phyloP scores from a whole-genome alignment of 2,797 vertebrate species.

The Chelon auratus region DNA sequence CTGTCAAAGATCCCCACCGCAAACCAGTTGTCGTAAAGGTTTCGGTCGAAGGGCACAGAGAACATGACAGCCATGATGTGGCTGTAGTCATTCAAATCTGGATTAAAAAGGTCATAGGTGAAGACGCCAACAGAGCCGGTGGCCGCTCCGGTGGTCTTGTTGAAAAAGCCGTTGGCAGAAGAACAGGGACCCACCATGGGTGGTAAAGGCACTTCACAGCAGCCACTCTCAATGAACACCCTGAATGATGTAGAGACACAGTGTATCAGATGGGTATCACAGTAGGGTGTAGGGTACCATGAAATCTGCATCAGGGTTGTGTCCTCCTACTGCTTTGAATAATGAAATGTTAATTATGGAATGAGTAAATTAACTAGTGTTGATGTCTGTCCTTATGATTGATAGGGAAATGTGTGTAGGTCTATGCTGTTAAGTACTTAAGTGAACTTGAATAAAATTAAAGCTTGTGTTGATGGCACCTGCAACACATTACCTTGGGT shows the following conservation, averaged over 20 bases:
- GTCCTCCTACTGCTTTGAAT: too few species aligned
- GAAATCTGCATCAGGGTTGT: too few species aligned
- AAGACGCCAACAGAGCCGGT: slow-evolving; percentile 71
- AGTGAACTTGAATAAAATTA: too few species aligned
- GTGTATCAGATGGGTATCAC: background rate
- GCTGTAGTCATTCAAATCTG: slow-evolving; percentile 54
- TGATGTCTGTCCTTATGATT: too few species aligned
- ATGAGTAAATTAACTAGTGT: too few species aligned
- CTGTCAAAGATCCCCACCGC: slow-evolving; percentile 71
- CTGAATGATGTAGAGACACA: slow-evolving; percentile 44
- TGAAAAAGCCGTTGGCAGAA: slow-evolving; percentile 49
- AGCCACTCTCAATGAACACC: slow-evolving; percentile 67
- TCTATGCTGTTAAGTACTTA: too few species aligned
- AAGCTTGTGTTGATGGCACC: too few species aligned
- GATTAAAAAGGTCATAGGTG: slow-evolving; percentile 72
- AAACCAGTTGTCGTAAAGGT: slow-evolving; percentile 74
- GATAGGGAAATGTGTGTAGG: too few species aligned
- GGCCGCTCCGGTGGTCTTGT: slow-evolving; percentile 52
- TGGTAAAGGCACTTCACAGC: slow-evolving; percentile 65
- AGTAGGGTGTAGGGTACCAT: too few species aligned
- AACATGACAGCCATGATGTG: slow-evolving; percentile 72
- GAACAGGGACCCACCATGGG: slow-evolving; percentile 64
- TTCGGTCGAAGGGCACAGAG: slow-evolving; percentile 74
- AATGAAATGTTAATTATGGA: too few species aligned
- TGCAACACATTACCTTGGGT: slow-evolving; percentile 57